A percentile compares a stretch with the other conserved stretches of the same genome.
Conservation (phyloP, 2,797 vertebrate species). For the Galagoides demidoff region DNA sequence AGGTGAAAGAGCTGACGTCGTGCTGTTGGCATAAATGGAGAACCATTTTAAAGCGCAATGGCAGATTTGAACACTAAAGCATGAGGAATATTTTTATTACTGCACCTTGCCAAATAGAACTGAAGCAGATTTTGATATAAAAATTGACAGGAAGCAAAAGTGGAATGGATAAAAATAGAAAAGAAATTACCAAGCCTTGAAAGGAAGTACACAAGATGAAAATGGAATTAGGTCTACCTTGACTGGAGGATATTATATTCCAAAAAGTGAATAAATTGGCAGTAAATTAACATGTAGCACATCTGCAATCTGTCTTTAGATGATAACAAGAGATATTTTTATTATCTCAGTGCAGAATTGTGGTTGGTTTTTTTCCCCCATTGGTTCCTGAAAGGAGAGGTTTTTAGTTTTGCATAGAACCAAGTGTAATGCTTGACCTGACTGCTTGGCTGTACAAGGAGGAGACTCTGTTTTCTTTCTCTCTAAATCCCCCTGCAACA, state of each 20-base stretch:
- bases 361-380: not conserved
- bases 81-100: slow-evolving; percentile 70
- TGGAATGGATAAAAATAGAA: slow-evolving; percentile 78
- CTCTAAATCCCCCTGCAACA: not conserved
- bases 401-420: slow-evolving; percentile 45
- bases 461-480: not conserved
- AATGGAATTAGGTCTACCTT: slow-evolving; percentile 68
- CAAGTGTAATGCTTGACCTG: not conserved
- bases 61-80: slow-evolving; percentile 69
- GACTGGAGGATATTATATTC: slow-evolving; percentile 57
- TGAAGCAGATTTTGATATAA: slow-evolving; percentile 75
- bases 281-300: slow-evolving; percentile 57
- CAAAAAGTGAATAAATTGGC: slow-evolving; percentile 61
- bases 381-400: slow-evolving; percentile 39
- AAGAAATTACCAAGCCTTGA: slow-evolving; percentile 73
- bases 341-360: slow-evolving; percentile 60
- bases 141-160: slow-evolving; percentile 80
- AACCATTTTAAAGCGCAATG: slow-evolving; percentile 57
- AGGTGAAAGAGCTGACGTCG: not conserved
- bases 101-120: slow-evolving; percentile 74
- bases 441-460: not conserved
- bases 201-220: slow-evolving; percentile 73
- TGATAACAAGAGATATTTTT: slow-evolving; percentile 67
- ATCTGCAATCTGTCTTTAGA: slow-evolving; percentile 56
- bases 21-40: not conserved